Percentiles rank a stretch among this genome's conserved stretches.
Evolutionary conservation across 2,113 vertebrate genomes (phyloP).

Genomic region (Megaceryle maxima): DNA sequence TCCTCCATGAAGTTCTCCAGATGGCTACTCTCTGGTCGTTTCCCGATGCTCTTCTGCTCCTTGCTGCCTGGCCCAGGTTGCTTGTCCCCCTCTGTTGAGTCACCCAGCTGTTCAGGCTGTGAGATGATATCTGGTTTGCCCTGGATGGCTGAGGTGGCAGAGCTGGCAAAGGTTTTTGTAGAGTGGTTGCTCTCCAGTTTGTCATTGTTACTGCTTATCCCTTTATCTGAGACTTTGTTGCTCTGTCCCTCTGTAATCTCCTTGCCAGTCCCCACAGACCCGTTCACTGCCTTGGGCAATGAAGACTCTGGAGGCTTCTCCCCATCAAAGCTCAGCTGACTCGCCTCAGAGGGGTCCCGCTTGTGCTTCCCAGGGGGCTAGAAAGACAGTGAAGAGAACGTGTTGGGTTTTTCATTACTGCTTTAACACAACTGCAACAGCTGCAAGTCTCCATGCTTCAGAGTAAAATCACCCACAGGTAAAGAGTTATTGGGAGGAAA

Average conservation of each 20-base stretch:
- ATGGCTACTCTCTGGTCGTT: slow-evolving; percentile 58
- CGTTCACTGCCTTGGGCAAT: slow-evolving; percentile 21
- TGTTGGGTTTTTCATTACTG: background rate
- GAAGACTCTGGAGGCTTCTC: slow-evolving; percentile 62
- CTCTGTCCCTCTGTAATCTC: slow-evolving; percentile 5
- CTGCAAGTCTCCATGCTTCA: background rate
- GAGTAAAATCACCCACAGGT: background rate
- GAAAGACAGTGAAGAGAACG: background rate
- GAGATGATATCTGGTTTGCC: slow-evolving; percentile 60
- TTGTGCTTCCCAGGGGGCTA: slow-evolving; percentile 76
- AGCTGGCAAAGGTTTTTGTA: slow-evolving; percentile 63
- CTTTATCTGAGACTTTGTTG: slow-evolving; percentile 39
- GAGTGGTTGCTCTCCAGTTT: slow-evolving; percentile 71
- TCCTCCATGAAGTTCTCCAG: slow-evolving; percentile 66
- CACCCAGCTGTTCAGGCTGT: background rate
- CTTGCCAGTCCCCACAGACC: background rate
- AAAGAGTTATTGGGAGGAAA: background rate
- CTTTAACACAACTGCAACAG: background rate
- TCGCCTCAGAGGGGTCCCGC: slow-evolving; percentile 77
- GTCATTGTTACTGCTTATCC: slow-evolving; percentile 19
- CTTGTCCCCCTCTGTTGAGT: background rate
- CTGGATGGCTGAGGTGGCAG: background rate
- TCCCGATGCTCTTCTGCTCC: background rate
- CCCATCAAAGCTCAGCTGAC: slow-evolving; percentile 80
- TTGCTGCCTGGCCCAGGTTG: background rate